Evolutionary conservation across 2,113 vertebrate species (phyloP).

Genomic region (Salminus brasiliensis): DNA sequence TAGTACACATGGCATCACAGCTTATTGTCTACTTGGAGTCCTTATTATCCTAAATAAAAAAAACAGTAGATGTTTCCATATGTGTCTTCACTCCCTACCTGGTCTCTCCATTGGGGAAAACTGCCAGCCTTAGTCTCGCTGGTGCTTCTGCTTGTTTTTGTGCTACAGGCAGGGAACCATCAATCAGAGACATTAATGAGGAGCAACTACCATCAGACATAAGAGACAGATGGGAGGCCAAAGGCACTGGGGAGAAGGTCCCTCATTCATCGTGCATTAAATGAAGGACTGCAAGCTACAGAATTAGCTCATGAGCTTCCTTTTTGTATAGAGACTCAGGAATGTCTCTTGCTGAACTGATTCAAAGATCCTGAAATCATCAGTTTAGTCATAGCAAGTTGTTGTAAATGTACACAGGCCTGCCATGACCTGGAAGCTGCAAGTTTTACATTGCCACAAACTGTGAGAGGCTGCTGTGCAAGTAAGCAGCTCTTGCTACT

Average conservation of each 20-base stretch:
- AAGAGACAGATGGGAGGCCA: neutral
- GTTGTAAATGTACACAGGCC: too few species aligned
- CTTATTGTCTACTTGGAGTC: neutral
- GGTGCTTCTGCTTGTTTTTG: slow-evolving; percentile 3
- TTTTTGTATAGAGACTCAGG: too few species aligned
- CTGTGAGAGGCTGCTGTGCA: too few species aligned
- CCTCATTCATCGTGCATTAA: neutral
- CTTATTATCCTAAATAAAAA: neutral
- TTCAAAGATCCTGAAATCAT: too few species aligned
- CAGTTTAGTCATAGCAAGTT: too few species aligned
- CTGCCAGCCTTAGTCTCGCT: neutral
- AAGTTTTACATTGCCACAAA: too few species aligned
- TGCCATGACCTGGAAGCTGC: too few species aligned
- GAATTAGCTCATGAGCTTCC: neutral
- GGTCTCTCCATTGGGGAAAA: neutral
- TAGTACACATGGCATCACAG: neutral
- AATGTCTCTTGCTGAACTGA: too few species aligned
- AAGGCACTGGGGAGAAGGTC: neutral
- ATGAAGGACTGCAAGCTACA: neutral
- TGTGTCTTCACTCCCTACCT: neutral
- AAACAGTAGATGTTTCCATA: neutral
- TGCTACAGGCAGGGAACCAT: slow-evolving; percentile 27
- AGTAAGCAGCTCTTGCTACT: too few species aligned
- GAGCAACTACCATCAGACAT: slow-evolving; percentile 7
- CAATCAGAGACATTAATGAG: too few species aligned